Conservation (phyloP, 2,797 vertebrate species). For the Cynopterus sphinx region DNA sequence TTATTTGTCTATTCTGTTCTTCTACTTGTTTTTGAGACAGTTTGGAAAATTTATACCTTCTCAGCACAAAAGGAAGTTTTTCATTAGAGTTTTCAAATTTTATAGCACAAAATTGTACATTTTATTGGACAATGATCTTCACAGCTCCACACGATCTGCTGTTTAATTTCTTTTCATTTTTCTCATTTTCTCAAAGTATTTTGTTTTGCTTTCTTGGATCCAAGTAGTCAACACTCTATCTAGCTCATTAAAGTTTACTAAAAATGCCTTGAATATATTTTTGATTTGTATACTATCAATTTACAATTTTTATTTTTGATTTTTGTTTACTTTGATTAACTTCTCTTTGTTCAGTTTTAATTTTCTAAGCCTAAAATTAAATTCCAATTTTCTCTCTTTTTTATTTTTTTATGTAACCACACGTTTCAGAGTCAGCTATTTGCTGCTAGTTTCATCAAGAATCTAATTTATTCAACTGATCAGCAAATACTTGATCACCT, state of each 20-base stretch:
- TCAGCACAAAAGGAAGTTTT: neutral
- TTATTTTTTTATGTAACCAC: neutral
- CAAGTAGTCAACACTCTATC: neutral
- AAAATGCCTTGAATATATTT: neutral
- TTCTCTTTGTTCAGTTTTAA: constrained; percentile 29
- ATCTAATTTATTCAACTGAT: neutral
- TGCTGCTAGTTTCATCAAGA: neutral
- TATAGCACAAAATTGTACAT: neutral
- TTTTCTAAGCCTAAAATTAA: neutral
- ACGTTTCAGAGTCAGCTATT: neutral
- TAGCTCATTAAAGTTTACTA: neutral
- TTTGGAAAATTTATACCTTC: neutral
- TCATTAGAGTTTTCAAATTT: neutral
- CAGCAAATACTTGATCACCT: neutral
- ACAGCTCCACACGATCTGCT: neutral
- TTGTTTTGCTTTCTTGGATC: neutral
- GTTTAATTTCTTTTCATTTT: neutral
- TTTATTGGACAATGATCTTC: constrained; percentile 23
- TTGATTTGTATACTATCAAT: neutral
- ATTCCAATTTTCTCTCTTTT: neutral
- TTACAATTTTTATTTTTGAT: neutral
- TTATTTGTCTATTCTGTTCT: constrained; percentile 48
- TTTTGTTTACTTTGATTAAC: neutral
- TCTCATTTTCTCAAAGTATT: neutral
- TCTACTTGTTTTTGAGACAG: neutral